Base-by-base conservation (phyloP, 1,140 invertebrate species). In the Drosophila setifemur region DNA sequence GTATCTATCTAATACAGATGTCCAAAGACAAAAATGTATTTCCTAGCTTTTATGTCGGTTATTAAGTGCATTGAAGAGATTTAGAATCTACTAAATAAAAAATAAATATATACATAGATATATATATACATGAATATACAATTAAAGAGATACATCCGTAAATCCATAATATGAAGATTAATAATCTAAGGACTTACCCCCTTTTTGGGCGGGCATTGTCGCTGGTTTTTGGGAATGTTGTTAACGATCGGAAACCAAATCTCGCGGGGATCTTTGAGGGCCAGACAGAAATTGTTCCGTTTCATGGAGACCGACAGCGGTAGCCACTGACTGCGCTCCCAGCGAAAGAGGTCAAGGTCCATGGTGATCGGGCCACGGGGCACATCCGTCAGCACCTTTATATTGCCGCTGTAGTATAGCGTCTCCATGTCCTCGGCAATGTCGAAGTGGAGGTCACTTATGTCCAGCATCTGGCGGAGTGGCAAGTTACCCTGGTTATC, bases 241-340 rank as follows among this genome's bases (percentile, higher is more conserved):
- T 5, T 42, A 0, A 64, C 1, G 5, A 71, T 8, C 0, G 29
- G 2, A 43, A 54, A 19, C 79, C 79, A 85, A 1, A 63, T 1
- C 11, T 85, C 79, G 0, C 4, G 3, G 0, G 74, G 74, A 64
- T 79, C 39, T 0, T 0, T 3, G 2, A 85, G 18, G 0, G 79
- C 8, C 3, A 31, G n/a, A 16, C 79, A 85, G 0, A 85, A 54
- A 31, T 63, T 31, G 0, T 54, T 4, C 4, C 79, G 35, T 3
- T 72, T 85, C 0, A 72, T 0, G 0, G 58, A 37, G 1, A 74
- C 0, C 0, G 18, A 1, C 0, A 60, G 85, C 0, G 45, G 70
- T 2, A 28, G 16, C 79, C 79, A 83, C 0, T 37, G 14, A 2
- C 60, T 47, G 1, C 79, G 81, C 11, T 61, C 9, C 74, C 49